Conservation (phyloP, 2,113 vertebrate species). For the Colossoma macropomum region DNA sequence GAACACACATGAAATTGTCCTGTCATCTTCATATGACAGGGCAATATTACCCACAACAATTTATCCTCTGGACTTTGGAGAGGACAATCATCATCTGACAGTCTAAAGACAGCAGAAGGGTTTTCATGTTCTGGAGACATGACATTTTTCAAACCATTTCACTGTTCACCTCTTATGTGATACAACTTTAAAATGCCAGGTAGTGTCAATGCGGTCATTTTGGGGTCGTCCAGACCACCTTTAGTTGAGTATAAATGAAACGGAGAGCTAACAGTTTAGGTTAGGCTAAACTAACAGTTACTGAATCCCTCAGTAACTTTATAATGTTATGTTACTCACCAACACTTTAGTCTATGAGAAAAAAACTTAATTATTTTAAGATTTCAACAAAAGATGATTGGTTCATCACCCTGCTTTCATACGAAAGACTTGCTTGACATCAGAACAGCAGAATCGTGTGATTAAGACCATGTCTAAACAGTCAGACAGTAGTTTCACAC, state of each 20-base stretch:
- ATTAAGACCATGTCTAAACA: too few species aligned
- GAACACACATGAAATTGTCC: constrained; percentile 35
- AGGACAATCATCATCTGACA: constrained; percentile 24
- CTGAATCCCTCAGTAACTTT: neutral
- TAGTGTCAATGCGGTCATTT: neutral
- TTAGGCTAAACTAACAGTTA: too few species aligned
- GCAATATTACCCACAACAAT: constrained; percentile 8
- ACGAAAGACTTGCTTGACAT: too few species aligned
- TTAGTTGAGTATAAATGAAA: neutral
- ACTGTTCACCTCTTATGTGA: neutral
- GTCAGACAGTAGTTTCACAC: too few species aligned
- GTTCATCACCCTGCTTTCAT: too few species aligned
- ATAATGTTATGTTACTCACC: neutral
- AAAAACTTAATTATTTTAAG: too few species aligned
- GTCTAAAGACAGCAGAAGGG: constrained; percentile 21
- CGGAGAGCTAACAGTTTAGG: neutral
- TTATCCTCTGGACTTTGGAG: constrained; percentile 14
- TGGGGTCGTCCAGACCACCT: neutral
- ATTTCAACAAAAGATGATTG: too few species aligned
- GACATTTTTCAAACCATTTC: neutral
- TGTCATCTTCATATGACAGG: constrained; percentile 38
- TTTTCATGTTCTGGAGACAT: neutral
- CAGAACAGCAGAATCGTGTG: too few species aligned
- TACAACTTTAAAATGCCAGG: neutral
- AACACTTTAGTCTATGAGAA: too few species aligned